Evolutionary conservation across 2,888 invertebrate genomes (phyloP), one percentile per base, ranked within the genome.

Genomic region (Drosophila glabriapex): DNA sequence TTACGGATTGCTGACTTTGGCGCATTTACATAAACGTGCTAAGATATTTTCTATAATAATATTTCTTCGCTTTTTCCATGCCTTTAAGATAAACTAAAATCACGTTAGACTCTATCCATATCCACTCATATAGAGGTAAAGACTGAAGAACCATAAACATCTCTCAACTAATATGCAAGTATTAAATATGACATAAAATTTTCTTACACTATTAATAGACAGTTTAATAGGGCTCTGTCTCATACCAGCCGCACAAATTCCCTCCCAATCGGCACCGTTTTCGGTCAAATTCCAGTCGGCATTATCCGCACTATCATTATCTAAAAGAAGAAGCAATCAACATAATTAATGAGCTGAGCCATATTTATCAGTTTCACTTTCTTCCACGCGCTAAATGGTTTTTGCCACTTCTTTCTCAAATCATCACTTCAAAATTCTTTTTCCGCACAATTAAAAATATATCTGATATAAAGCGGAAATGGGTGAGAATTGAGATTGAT

Each of bases 181-280:
- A 43, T 12, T 12, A 22, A 43, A 43, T 43, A 22, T 43, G 43
- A 43, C 5, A 12, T 25, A 2, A 25, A 12, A 22, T 33, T 12
- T 41, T 43, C 86, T 84, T 76, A 92, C 92, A 65, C 83, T 85
- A 39, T 71, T 75, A 4, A 74, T 59, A 4, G 78, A 70, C 28
- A 92, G 76, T 0, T 78, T 75, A 25, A 93, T 89, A 29, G 92
- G 87, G 0, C 84, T 72, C 55, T 88, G 87, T 7, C 73, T 52
- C 1, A 52, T 16, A 41, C 87, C 87, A 7, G 77, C 53, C 2
- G 68, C 61, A 56, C 91, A 87, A 6, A 65, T 74, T 25, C 82
- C 78, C 53, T 66, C 70, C 86, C 86, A 87, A 43, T 87, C 75
- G 3, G 55, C 39, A 4, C 86, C 86, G 10, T 80, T 52, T 54